phyloP scores from a whole-genome alignment of 2,888 invertebrate genomes.

The Drosophila dives region DNA sequence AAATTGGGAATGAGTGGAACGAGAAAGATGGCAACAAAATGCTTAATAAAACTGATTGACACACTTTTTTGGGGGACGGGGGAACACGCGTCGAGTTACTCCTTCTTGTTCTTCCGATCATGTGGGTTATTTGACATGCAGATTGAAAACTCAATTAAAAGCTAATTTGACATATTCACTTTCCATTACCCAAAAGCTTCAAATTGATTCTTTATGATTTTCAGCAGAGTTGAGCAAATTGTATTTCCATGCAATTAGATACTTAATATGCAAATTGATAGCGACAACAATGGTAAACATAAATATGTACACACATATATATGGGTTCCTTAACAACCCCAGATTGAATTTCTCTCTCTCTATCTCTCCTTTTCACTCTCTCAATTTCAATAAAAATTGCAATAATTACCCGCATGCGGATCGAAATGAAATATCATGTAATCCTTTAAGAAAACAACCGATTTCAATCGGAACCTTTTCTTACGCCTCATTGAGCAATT shows the following conservation, averaged over 20 bases:
- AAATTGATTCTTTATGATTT: slow-evolving; percentile 46
- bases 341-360: slow-evolving; percentile 1
- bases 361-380: background rate
- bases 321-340: slow-evolving; percentile 57
- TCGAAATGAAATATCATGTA: slow-evolving; percentile 52
- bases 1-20: slow-evolving; percentile 8
- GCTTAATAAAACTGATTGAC: slow-evolving; percentile 42
- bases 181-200: slow-evolving; percentile 21
- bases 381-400: slow-evolving; percentile 43
- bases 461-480: slow-evolving; percentile 41
- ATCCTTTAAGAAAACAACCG: slow-evolving; percentile 70
- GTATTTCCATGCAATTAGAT: slow-evolving; percentile 68
- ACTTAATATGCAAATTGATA: slow-evolving; percentile 77
- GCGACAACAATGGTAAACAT: slow-evolving; percentile 33
- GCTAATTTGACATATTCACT: slow-evolving; percentile 64
- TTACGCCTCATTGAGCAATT: slow-evolving; percentile 61
- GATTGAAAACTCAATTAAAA: slow-evolving; percentile 75
- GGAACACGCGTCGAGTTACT: slow-evolving; percentile 28
- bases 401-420: slow-evolving; percentile 73
- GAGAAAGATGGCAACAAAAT: background rate
- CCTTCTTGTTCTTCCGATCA: slow-evolving; percentile 17
- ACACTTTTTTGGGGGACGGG: slow-evolving; percentile 29
- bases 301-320: background rate
- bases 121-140: slow-evolving; percentile 76
- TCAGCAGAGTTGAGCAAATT: slow-evolving; percentile 36